Conservation (phyloP, 2,113 vertebrate species). For the Labeo catla region DNA sequence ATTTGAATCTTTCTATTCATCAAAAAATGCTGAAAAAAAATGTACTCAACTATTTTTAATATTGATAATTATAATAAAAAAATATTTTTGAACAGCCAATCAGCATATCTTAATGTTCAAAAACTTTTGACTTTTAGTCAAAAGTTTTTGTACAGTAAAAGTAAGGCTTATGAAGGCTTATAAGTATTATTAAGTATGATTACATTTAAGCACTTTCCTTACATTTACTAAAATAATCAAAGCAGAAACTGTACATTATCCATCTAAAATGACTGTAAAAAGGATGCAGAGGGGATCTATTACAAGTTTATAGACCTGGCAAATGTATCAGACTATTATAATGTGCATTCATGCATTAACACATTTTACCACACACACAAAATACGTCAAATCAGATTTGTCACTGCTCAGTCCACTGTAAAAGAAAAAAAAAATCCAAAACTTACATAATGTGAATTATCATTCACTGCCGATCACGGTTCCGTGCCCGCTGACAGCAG, state of each 20-base stretch:
- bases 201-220: background rate
- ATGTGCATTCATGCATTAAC: background rate
- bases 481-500: background rate
- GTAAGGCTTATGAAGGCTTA: background rate
- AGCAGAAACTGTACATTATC: background rate
- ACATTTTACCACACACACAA: background rate
- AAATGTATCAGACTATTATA: background rate
- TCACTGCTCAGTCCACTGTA: background rate
- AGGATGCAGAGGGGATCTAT: background rate
- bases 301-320: background rate
- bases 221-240: background rate
- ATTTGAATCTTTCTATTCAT: too few relatives aligned
- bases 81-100: too few relatives aligned
- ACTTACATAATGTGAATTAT: slow-evolving; percentile 2
- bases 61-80: too few relatives aligned
- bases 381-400: background rate
- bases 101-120: too few relatives aligned
- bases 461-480: background rate
- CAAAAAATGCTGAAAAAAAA: too few relatives aligned
- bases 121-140: too few relatives aligned
- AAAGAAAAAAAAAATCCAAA: background rate
- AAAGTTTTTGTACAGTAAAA: too few relatives aligned
- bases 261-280: background rate
- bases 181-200: background rate
- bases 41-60: too few relatives aligned